Percentiles rank a stretch among this genome's conserved stretches.
phyloP scores from a whole-genome alignment of 2,797 vertebrate species.

The Mormyrops boulengeri region DNA sequence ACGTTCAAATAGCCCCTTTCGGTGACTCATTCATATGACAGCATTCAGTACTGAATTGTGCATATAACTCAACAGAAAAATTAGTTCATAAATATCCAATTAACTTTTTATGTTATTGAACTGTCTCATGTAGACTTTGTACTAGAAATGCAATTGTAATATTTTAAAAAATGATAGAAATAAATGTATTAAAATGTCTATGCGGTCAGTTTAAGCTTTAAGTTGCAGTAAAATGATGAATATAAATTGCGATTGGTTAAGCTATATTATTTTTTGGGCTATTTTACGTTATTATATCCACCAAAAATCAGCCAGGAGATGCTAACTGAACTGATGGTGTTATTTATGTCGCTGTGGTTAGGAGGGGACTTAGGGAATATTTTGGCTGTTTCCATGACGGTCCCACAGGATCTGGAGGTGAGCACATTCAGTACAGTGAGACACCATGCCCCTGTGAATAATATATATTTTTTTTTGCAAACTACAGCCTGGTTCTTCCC shows the following conservation, averaged over 20 bases:
- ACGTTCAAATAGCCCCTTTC: neutral
- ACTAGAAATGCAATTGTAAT: neutral
- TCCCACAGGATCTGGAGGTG: neutral
- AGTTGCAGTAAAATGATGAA: neutral
- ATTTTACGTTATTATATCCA: neutral
- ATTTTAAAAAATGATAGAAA: neutral
- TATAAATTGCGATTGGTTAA: neutral
- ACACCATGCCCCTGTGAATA: neutral
- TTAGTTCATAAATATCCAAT: neutral
- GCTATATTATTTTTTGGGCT: neutral
- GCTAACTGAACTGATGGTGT: neutral
- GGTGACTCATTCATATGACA: neutral
- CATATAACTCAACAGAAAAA: neutral
- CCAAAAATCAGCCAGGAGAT: neutral
- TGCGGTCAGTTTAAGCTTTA: neutral
- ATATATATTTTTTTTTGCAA: too few relatives aligned
- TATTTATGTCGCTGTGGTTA: neutral
- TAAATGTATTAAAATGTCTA: neutral
- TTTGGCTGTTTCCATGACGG: neutral
- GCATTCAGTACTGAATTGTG: neutral
- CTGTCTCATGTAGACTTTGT: neutral
- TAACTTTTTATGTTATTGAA: neutral
- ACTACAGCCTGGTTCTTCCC: too few relatives aligned
- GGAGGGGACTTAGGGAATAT: neutral
- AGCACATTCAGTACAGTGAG: neutral